Percentiles rank a stretch among this genome's conserved stretches.
Conservation (phyloP, 2,888 invertebrate species). For the Eupithecia insigniata region DNA sequence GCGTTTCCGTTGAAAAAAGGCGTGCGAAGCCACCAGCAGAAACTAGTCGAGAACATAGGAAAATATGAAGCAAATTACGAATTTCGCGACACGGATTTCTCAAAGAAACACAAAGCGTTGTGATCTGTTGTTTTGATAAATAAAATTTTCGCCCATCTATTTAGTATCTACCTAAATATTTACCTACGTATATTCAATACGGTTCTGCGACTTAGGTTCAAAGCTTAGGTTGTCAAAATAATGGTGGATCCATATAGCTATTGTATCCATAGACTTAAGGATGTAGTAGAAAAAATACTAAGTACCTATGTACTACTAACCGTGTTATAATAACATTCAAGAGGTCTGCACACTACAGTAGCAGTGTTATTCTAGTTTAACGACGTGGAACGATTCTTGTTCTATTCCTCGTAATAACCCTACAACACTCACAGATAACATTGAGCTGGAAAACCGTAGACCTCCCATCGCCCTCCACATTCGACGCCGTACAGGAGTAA, state of each 20-base stretch:
- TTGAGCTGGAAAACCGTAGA: slow-evolving; percentile 91
- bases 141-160: too few relatives aligned
- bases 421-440: slow-evolving; percentile 93
- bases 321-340: slow-evolving; percentile 22
- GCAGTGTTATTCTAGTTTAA: slow-evolving; percentile 14
- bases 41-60: not conserved
- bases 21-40: not conserved
- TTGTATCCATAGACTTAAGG: too few relatives aligned
- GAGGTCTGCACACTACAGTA: slow-evolving; percentile 4
- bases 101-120: not conserved
- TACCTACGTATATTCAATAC: too few relatives aligned
- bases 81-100: not conserved
- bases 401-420: not conserved
- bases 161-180: too few relatives aligned
- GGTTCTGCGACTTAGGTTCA: too few relatives aligned
- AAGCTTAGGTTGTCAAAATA: too few relatives aligned
- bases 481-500: slow-evolving; percentile 95
- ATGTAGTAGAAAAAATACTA: too few relatives aligned
- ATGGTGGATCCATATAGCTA: too few relatives aligned
- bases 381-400: slow-evolving; percentile 17
- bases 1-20: not conserved
- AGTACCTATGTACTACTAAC: too few relatives aligned
- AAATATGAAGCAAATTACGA: not conserved
- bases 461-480: slow-evolving; percentile 95
- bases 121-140: not conserved